phyloP scores from a whole-genome alignment of 2,797 vertebrate genomes.

The Pygocentrus nattereri region DNA sequence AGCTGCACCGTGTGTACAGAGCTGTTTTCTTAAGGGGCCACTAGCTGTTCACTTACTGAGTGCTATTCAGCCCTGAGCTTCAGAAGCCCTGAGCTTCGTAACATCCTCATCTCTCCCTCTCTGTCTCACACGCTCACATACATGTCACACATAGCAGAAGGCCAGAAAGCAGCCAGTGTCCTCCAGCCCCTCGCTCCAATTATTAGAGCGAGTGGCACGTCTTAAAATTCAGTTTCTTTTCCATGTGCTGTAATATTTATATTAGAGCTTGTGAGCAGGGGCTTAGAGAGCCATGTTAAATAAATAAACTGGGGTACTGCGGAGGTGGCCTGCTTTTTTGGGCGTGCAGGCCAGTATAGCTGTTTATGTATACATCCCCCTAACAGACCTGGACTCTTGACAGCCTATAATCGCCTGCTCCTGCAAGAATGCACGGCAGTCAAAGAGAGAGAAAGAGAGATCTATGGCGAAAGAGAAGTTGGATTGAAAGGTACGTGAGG shows the following conservation, averaged over 20 bases:
- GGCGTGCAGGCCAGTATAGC: slow-evolving; percentile 44
- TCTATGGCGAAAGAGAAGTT: neutral
- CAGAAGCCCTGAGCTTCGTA: slow-evolving; percentile 29
- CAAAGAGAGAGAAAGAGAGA: neutral
- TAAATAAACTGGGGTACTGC: slow-evolving; percentile 73
- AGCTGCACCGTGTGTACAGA: neutral
- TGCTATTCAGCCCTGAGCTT: slow-evolving; percentile 49
- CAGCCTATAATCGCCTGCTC: slow-evolving; percentile 57
- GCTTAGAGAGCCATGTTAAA: slow-evolving; percentile 68
- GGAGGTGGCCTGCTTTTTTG: slow-evolving; percentile 7
- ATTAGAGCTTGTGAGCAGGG: slow-evolving; percentile 71
- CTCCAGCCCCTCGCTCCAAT: slow-evolving; percentile 63
- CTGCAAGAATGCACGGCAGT: slow-evolving; percentile 11
- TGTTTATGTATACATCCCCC: slow-evolving; percentile 67
- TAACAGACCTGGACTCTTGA: slow-evolving; percentile 55
- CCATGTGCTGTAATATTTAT: slow-evolving; percentile 77
- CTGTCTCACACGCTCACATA: slow-evolving; percentile 30
- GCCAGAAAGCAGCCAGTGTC: slow-evolving; percentile 55
- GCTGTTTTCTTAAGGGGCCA: slow-evolving; percentile 42
- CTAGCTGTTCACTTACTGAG: slow-evolving; percentile 29
- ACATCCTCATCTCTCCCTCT: slow-evolving; percentile 14
- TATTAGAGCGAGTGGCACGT: slow-evolving; percentile 75
- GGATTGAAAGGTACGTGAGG: neutral
- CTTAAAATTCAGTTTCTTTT: slow-evolving; percentile 70
- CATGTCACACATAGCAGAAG: slow-evolving; percentile 36